Conservation (phyloP, 2,888 invertebrate species). For the Lottia gigantea region DNA sequence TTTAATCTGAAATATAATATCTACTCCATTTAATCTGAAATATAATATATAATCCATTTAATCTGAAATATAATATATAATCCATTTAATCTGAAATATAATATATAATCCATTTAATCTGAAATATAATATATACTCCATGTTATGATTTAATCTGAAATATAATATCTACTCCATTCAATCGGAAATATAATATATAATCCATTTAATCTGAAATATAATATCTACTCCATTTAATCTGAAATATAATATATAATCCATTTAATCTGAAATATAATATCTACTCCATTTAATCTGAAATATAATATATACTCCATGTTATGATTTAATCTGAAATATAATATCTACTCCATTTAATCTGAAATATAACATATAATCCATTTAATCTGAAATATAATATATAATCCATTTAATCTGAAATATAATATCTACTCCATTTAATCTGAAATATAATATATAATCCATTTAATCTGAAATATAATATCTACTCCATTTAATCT, state of each 20-base stretch:
- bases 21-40: too few species aligned
- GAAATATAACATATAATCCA: not conserved
- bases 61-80: too few species aligned
- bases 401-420: too few species aligned
- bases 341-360: not conserved
- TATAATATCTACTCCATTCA: not conserved
- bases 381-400: too few species aligned
- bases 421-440: conserved; percentile 31
- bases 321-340: not conserved
- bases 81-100: conserved; percentile 45
- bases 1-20: not conserved
- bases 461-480: not conserved
- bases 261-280: conserved; percentile 42
- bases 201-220: too few species aligned
- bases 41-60: too few species aligned
- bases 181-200: not conserved
- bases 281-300: not conserved
- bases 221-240: too few species aligned
- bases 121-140: not conserved
- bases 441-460: conserved; percentile 37
- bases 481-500: not conserved
- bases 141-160: not conserved
- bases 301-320: not conserved
- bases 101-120: not conserved
- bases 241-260: too few species aligned